phyloP scores from a whole-genome alignment of 2,113 vertebrate genomes.

The Crotalus helleri region DNA sequence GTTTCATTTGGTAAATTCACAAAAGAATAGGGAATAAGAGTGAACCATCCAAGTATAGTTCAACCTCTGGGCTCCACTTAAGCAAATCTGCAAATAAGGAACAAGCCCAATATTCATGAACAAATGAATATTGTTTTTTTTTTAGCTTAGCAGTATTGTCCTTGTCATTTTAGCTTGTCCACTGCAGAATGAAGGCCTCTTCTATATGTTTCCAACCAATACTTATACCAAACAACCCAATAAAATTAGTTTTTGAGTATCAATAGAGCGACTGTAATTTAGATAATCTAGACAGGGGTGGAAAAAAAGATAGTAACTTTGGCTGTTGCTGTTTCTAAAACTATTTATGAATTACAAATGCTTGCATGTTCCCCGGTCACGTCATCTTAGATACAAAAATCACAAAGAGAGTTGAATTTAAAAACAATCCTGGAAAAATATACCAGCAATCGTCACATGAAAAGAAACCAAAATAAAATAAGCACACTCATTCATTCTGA shows the following conservation, averaged over 20 bases:
- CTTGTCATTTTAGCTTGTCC: not conserved
- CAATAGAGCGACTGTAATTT: not conserved
- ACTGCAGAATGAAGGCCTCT: not conserved
- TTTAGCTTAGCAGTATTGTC: not conserved
- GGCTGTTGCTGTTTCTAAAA: not conserved
- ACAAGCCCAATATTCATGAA: conserved; percentile 9
- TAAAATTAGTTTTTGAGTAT: not conserved
- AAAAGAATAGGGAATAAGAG: not conserved
- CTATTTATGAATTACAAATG: not conserved
- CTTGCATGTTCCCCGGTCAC: not conserved
- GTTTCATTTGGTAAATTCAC: conserved; percentile 26
- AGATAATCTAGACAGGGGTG: not conserved
- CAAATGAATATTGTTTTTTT: not conserved
- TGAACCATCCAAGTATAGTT: conserved; percentile 10
- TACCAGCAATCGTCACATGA: not conserved
- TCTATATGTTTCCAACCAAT: not conserved
- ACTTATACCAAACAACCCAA: not conserved
- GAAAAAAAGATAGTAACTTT: conserved; percentile 2
- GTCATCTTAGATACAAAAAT: not conserved
- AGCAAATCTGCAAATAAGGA: conserved; percentile 36
- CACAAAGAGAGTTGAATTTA: not conserved
- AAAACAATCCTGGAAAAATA: not conserved
- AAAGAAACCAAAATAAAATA: not conserved
- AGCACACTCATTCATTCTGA: not conserved
- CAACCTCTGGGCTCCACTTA: not conserved